Conservation (phyloP, 2,113 vertebrate species). For the Helogale parvula region DNA sequence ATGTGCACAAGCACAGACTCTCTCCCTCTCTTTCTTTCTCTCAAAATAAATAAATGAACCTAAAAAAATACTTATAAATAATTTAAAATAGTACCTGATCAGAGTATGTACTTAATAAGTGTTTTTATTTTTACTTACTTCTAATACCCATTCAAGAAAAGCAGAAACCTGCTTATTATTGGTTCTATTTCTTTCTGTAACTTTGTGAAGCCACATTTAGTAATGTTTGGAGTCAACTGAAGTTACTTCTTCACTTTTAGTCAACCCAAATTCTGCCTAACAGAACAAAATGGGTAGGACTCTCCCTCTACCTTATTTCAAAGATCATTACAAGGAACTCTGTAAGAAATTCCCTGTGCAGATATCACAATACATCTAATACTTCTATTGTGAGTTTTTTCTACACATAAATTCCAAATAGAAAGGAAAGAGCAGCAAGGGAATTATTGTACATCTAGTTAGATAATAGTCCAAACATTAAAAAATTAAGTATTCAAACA, state of each 20-base stretch:
- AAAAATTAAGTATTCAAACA: not conserved
- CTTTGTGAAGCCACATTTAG: not conserved
- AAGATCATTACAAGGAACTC: not conserved
- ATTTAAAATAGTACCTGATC: conserved; percentile 23
- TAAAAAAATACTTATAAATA: not conserved
- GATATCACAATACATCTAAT: not conserved
- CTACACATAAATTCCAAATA: not conserved
- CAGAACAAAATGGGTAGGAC: not conserved
- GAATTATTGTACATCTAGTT: not conserved
- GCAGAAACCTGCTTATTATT: not conserved
- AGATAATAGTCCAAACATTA: conserved; percentile 13
- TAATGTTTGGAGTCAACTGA: not conserved
- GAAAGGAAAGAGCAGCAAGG: not conserved
- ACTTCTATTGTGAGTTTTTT: not conserved
- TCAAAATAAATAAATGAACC: not conserved
- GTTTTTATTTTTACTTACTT: not conserved
- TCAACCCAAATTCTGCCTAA: not conserved
- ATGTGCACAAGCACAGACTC: no score
- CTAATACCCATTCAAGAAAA: not conserved
- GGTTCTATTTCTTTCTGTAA: not conserved
- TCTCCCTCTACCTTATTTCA: not conserved
- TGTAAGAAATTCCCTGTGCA: not conserved
- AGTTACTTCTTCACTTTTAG: not conserved
- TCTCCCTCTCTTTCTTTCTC: no score
- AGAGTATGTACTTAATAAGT: not conserved